Percentiles rank a stretch among this genome's conserved stretches.
phyloP scores from a whole-genome alignment of 1,140 invertebrate species.

The Proctacanthus coquilletti region DNA sequence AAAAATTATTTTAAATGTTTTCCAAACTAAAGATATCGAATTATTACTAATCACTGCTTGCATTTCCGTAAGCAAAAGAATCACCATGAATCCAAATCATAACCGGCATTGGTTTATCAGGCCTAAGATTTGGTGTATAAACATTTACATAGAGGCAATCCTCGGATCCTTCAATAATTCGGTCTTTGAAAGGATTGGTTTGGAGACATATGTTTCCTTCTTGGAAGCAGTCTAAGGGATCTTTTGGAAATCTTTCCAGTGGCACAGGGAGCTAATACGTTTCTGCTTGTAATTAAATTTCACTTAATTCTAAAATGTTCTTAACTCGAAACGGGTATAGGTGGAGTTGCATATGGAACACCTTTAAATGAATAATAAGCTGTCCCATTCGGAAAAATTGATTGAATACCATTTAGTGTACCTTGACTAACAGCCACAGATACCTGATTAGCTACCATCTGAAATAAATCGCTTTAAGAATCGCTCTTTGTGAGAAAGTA shows the following conservation, averaged over 20 bases:
- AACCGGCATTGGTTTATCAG: constrained; percentile 26
- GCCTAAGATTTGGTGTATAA: constrained; percentile 34
- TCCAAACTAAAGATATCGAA: too few relatives aligned
- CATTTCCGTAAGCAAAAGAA: constrained; percentile 32
- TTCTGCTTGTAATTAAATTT: too few relatives aligned
- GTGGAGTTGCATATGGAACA: constrained; percentile 34
- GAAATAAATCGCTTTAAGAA: too few relatives aligned
- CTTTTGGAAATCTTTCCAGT: constrained; percentile 13
- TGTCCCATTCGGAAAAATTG: constrained; percentile 22
- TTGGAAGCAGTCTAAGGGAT: constrained; percentile 18
- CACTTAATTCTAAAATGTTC: too few relatives aligned
- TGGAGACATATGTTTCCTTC: constrained; percentile 18
- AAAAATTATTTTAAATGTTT: too few relatives aligned
- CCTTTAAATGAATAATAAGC: constrained; percentile 34
- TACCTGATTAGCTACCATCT: constrained; percentile 5
- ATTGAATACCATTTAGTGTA: constrained; percentile 15
- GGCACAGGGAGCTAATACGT: too few relatives aligned
- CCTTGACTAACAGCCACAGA: constrained; percentile 23
- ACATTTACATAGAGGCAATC: constrained; percentile 76
- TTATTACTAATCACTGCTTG: constrained; percentile 27
- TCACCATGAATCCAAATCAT: constrained; percentile 39
- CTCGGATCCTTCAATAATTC: constrained; percentile 34
- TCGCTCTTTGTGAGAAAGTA: too few relatives aligned
- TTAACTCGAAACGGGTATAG: too few relatives aligned
- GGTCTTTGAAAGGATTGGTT: constrained; percentile 12